These are phyloP conservation scores for Eumerus sabulonum DNA, from an alignment of 2,888 invertebrate genomes.

Conservation along the genomic window DNA sequence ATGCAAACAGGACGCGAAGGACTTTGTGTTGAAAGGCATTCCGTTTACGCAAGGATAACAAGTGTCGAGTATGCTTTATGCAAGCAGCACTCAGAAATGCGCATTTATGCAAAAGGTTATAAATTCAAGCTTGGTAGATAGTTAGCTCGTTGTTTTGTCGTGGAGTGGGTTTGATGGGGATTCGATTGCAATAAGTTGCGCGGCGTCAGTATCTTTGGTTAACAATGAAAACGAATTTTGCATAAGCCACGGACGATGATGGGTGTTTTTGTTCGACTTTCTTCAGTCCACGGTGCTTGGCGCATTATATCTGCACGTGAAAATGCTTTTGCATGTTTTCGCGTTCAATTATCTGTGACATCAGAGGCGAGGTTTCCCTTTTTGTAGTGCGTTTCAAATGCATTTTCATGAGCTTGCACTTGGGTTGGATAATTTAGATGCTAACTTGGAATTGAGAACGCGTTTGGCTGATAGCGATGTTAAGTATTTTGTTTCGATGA, in stretches of 20 bases:
- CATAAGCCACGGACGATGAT: conserved; percentile 35
- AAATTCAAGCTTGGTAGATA: conserved; percentile 48
- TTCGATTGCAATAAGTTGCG: conserved; percentile 49
- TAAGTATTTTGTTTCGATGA: no score
- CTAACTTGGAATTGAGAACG: conserved; percentile 55
- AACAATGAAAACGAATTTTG: conserved; percentile 35
- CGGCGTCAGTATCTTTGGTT: conserved; percentile 27
- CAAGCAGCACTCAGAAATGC: conserved; percentile 60
- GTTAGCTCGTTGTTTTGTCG: conserved; percentile 1
- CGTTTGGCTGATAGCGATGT: no score
- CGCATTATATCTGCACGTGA: neutral
- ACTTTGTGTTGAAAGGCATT: conserved; percentile 23
- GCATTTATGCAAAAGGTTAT: conserved; percentile 56
- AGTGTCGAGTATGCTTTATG: conserved; percentile 62
- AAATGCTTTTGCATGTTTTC: conserved; percentile 48
- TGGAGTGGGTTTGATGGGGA: conserved; percentile 22
- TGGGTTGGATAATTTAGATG: conserved; percentile 60
- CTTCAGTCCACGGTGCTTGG: conserved; percentile 15
- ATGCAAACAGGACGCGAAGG: conserved; percentile 38
- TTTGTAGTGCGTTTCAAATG: conserved; percentile 36
- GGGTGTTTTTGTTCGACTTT: conserved; percentile 1
- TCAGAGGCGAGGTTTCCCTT: conserved; percentile 38
- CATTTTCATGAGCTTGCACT: conserved; percentile 59
- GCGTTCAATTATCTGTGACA: conserved; percentile 60
- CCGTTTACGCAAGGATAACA: conserved; percentile 48